Percentiles rank a stretch among this genome's conserved stretches.
Evolutionary conservation across 2,888 invertebrate species (phyloP).

Genomic region (Ischnus inquisitorius): DNA sequence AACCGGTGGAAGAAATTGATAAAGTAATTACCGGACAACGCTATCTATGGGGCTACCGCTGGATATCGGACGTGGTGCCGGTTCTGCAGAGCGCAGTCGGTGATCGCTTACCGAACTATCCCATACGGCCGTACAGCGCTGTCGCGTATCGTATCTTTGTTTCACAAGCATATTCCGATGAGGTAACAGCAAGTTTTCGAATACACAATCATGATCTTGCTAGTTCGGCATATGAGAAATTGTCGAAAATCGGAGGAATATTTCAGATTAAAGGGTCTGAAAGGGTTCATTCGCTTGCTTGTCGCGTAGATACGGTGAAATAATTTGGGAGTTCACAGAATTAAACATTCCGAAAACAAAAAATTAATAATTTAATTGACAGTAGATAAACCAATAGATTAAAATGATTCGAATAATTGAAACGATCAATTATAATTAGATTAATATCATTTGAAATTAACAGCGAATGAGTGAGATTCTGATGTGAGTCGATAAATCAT

Average conservation of each 20-base stretch:
- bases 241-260: neutral
- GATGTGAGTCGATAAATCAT: no score
- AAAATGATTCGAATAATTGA: no score
- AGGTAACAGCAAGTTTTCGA: neutral
- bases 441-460: no score
- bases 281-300: neutral
- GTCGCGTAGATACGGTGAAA: neutral
- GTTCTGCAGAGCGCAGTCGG: slow-evolving; percentile 22
- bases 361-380: no score
- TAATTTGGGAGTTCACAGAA: no score
- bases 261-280: neutral
- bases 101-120: neutral
- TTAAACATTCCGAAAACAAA: no score
- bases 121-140: neutral
- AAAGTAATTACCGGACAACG: neutral
- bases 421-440: no score
- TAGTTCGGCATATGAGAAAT: neutral
- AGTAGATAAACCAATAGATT: no score
- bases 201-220: neutral
- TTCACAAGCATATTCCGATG: neutral
- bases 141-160: neutral
- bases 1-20: neutral
- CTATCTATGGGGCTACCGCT: slow-evolving; percentile 7
- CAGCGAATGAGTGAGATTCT: no score
- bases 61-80: neutral